These are phyloP conservation scores for Drosophila ercepeae DNA, from an alignment of 1,140 invertebrate genomes.

Conservation along the genomic window DNA sequence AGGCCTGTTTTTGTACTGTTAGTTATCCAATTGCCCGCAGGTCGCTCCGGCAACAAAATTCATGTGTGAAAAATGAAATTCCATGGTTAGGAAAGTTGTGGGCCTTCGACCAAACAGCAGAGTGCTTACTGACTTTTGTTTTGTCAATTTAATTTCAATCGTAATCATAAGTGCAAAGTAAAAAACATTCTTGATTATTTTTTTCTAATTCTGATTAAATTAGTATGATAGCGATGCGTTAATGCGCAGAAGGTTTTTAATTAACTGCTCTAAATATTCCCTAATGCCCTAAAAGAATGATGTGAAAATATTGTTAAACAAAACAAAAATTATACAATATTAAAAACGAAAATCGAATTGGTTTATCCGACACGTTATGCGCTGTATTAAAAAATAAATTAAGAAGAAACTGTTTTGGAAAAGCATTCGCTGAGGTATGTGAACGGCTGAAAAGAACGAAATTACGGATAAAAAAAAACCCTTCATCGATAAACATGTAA, in stretches of 20 bases:
- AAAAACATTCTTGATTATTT: conserved; percentile 68
- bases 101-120: conserved; percentile 44
- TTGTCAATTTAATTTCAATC: conserved; percentile 55
- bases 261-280: conserved; percentile 56
- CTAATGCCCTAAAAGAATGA: conserved; percentile 17
- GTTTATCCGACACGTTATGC: conserved; percentile 28
- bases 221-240: conserved; percentile 59
- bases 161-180: conserved; percentile 72
- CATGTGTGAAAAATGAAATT: conserved; percentile 45
- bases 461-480: conserved; percentile 21
- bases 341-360: conserved; percentile 54
- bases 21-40: conserved; percentile 30
- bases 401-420: conserved; percentile 63
- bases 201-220: conserved; percentile 48
- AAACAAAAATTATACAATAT: conserved; percentile 56
- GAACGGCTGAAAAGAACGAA: neutral
- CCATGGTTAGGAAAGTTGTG: conserved; percentile 50
- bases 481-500: conserved; percentile 44
- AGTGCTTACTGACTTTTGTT: conserved; percentile 56
- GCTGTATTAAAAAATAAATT: conserved; percentile 60
- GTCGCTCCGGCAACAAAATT: conserved; percentile 28
- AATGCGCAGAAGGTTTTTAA: conserved; percentile 52
- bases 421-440: conserved; percentile 7
- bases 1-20: conserved; percentile 55
- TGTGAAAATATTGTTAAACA: conserved; percentile 80